phyloP scores from a whole-genome alignment of 2,113 vertebrate species.

The Zosterops pallidus region DNA sequence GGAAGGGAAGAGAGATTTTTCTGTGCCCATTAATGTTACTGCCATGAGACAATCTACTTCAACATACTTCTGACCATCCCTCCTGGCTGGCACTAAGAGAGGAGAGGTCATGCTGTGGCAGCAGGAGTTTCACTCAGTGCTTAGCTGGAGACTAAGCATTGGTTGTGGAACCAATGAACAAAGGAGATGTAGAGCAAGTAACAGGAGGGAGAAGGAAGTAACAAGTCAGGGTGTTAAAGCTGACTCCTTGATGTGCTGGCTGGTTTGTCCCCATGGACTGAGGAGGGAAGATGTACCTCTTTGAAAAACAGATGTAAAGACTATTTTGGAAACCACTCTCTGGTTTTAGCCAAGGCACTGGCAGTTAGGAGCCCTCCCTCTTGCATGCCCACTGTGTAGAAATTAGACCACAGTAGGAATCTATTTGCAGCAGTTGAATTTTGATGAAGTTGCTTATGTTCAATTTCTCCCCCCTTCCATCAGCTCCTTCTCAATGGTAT shows the following conservation, averaged over 20 bases:
- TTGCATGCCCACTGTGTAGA: background rate
- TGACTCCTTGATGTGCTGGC: background rate
- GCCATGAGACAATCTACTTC: background rate
- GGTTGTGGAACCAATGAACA: background rate
- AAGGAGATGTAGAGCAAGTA: background rate
- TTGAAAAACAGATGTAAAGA: background rate
- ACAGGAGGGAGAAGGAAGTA: background rate
- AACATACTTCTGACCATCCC: background rate
- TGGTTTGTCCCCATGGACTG: background rate
- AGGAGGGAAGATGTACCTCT: background rate
- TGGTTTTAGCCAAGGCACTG: background rate
- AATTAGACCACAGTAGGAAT: background rate
- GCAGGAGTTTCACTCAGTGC: background rate
- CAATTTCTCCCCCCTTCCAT: background rate
- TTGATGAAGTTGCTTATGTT: background rate
- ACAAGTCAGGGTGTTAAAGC: background rate
- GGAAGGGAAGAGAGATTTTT: background rate
- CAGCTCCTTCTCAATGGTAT: background rate
- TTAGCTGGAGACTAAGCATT: background rate
- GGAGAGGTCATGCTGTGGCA: background rate
- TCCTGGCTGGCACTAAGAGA: background rate
- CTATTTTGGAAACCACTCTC: background rate
- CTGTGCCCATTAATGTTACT: background rate
- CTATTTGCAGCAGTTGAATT: background rate
- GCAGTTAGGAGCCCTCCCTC: background rate